Percentiles rank a stretch among this genome's conserved stretches.
Evolutionary conservation across 2,888 invertebrate species (phyloP).

Genomic region (Eupithecia abbreviata): DNA sequence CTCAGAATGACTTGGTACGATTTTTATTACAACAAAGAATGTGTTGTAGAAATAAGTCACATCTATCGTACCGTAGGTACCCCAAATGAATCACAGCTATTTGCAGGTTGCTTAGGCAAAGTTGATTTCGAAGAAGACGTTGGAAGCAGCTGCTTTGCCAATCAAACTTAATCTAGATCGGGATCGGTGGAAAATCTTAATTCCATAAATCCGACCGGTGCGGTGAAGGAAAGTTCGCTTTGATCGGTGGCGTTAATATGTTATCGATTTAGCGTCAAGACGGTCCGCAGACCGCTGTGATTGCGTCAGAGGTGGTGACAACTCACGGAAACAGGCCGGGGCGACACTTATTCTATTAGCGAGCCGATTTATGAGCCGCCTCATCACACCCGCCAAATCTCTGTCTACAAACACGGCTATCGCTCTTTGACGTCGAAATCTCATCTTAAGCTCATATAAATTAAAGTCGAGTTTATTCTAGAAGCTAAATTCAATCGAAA

Average conservation of each 20-base stretch:
- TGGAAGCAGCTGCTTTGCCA: conserved; percentile 37
- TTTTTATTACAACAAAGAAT: conserved; percentile 1
- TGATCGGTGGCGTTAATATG: conserved; percentile 78
- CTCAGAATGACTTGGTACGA: background rate
- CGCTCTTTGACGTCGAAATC: conserved; percentile 56
- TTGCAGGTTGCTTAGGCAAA: conserved; percentile 18
- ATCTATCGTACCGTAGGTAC: background rate
- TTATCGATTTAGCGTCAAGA: conserved; percentile 75
- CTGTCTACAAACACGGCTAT: conserved; percentile 58
- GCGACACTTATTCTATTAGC: conserved; percentile 70
- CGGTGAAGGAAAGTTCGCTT: conserved; percentile 67
- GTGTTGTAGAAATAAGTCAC: background rate
- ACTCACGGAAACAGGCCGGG: conserved; percentile 64
- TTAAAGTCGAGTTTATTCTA: conserved; percentile 35
- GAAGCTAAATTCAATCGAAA: conserved; percentile 21
- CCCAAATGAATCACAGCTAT: background rate
- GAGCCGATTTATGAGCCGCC: conserved; percentile 62
- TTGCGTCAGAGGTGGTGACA: conserved; percentile 72
- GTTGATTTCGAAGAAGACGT: conserved; percentile 17
- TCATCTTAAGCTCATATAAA: conserved; percentile 38
- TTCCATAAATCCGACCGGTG: conserved; percentile 60
- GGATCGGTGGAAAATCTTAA: conserved; percentile 45
- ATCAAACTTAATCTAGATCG: conserved; percentile 36
- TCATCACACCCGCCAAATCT: conserved; percentile 60
- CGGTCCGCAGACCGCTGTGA: conserved; percentile 65